Percentiles rank a stretch among this genome's conserved stretches.
Evolutionary conservation across 2,113 vertebrate genomes (phyloP).

Genomic region (Brienomyrus longianalis): DNA sequence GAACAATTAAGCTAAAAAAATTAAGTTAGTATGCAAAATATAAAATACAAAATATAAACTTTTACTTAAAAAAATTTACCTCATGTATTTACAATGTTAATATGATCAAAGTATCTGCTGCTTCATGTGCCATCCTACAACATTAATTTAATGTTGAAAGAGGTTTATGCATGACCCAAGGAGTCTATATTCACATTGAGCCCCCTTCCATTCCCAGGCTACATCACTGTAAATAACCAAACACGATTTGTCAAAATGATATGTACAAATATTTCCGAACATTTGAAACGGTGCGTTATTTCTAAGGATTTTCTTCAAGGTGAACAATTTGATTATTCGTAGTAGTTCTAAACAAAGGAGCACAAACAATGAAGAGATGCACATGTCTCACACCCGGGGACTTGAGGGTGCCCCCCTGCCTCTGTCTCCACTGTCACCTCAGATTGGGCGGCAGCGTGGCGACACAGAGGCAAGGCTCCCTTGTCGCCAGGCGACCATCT

Average conservation of each 20-base stretch:
- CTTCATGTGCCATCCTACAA: conserved; percentile 39
- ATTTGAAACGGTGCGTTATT: not conserved
- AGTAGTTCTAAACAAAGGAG: conserved; percentile 36
- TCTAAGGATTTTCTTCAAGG: not conserved
- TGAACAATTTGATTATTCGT: conserved; percentile 17
- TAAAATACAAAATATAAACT: conserved; percentile 62
- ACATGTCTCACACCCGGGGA: not conserved
- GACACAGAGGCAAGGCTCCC: not conserved
- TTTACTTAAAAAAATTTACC: conserved; percentile 47
- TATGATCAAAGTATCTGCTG: conserved; percentile 39
- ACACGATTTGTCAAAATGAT: conserved; percentile 20
- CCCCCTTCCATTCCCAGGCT: conserved; percentile 23
- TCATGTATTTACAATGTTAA: conserved; percentile 57
- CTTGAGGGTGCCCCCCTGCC: not conserved
- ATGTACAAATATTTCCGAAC: conserved; percentile 20
- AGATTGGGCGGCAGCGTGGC: not conserved
- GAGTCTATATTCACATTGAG: conserved; percentile 58
- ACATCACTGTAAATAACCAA: conserved; percentile 22
- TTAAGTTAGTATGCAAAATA: conserved; percentile 63
- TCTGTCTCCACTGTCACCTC: not conserved
- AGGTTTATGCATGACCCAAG: conserved; percentile 44
- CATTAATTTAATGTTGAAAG: conserved; percentile 44
- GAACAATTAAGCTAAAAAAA: conserved; percentile 32
- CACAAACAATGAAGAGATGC: not conserved
- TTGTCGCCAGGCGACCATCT: not conserved